A percentile compares a stretch with the other conserved stretches of the same genome.
Conservation (phyloP, 2,888 invertebrate species). For the Hermodice carunculata region DNA sequence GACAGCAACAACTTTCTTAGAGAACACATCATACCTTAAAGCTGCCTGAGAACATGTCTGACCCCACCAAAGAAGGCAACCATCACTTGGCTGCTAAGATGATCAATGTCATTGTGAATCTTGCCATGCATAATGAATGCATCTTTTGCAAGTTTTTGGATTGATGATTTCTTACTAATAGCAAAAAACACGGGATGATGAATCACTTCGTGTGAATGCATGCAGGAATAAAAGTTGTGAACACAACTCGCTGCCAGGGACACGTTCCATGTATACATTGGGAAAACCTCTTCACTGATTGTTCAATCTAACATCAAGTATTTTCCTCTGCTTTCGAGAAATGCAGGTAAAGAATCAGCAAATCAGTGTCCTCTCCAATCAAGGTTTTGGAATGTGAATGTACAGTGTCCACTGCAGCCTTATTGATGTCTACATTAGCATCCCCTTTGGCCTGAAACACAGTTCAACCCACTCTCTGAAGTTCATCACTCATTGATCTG, state of each 20-base stretch:
- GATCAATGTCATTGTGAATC: not conserved
- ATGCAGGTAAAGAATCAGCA: slow-evolving; percentile 18
- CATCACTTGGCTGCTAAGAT: no score
- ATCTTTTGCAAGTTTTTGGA: slow-evolving; percentile 11
- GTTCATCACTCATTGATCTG: slow-evolving; percentile 17
- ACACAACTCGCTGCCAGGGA: slow-evolving; percentile 15
- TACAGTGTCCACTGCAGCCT: slow-evolving; percentile 4
- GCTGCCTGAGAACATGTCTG: no score
- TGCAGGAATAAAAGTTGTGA: slow-evolving; percentile 20
- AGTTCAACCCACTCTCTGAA: slow-evolving; percentile 17
- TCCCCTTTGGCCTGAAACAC: not conserved
- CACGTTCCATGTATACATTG: not conserved
- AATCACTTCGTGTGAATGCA: slow-evolving; percentile 16
- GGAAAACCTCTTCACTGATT: not conserved
- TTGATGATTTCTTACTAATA: slow-evolving; percentile 19
- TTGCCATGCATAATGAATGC: not conserved
- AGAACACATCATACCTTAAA: no score
- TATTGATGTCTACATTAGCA: not conserved
- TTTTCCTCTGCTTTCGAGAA: not conserved
- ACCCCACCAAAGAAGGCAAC: no score
- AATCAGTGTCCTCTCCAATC: slow-evolving; percentile 35
- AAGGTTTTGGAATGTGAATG: slow-evolving; percentile 16
- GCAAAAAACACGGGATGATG: slow-evolving; percentile 22
- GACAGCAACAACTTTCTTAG: no score
- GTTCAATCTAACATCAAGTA: slow-evolving; percentile 9